Conservation (phyloP, 23 tunicate genomes). For the Ciona savignyi region DNA sequence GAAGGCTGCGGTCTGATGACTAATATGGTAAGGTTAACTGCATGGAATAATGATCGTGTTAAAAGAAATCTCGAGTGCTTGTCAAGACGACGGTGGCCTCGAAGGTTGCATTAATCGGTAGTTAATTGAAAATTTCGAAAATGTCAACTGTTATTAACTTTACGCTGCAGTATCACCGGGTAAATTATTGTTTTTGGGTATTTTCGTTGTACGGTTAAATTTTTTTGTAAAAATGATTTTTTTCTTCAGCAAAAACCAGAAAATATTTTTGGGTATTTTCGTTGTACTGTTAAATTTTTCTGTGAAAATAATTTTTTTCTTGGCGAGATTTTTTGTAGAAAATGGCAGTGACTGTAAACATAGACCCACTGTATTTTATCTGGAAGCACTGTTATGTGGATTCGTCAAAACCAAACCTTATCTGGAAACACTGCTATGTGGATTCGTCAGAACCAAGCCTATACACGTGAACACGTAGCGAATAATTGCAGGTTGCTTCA, state of each 20-base stretch:
- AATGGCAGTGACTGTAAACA: no score
- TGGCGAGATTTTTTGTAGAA: no score
- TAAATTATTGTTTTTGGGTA: no score
- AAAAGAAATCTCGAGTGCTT: background rate
- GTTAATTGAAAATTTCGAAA: background rate
- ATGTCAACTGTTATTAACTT: background rate
- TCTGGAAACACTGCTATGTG: background rate
- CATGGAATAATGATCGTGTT: background rate
- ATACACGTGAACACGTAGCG: background rate
- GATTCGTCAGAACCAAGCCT: background rate
- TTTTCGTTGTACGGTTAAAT: no score
- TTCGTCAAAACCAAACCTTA: no score
- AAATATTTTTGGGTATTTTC: background rate
- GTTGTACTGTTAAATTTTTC: background rate
- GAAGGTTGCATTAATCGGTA: background rate
- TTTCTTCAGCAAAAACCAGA: background rate
- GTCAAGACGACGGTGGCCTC: background rate
- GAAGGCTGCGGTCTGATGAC: no score
- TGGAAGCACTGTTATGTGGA: no score
- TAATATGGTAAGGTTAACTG: background rate
- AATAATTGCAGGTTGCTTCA: background rate
- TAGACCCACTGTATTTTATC: no score
- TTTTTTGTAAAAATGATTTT: slow-evolving; percentile 3
- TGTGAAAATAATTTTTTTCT: no score
- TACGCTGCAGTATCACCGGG: background rate